These are phyloP conservation scores for Nebria brevicollis DNA, from an alignment of 2,888 invertebrate genomes.

Conservation along the genomic window DNA sequence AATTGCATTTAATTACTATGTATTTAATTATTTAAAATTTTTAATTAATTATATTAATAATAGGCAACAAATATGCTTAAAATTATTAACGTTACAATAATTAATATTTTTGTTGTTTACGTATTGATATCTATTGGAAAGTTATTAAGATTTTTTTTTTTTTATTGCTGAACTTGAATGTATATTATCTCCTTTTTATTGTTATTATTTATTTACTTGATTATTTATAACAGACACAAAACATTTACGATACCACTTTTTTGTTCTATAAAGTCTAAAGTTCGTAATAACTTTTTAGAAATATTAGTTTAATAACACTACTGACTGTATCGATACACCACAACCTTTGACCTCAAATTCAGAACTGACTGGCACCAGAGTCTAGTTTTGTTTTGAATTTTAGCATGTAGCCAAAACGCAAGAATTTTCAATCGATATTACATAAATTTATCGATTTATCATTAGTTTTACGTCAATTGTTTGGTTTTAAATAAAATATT, in stretches of 20 bases:
- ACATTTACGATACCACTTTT: background rate
- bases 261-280: constrained; percentile 18
- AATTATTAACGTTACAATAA: background rate
- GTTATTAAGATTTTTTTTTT: background rate
- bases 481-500: no score
- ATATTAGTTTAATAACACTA: constrained; percentile 11
- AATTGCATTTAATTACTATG: constrained; percentile 61
- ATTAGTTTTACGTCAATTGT: background rate
- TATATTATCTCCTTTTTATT: background rate
- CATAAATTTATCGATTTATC: constrained; percentile 16
- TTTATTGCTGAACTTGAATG: background rate
- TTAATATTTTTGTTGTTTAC: constrained; percentile 8
- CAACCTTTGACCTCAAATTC: constrained; percentile 36
- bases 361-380: constrained; percentile 43
- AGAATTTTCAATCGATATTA: constrained; percentile 28
- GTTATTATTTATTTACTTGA: background rate
- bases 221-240: background rate
- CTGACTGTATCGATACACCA: background rate
- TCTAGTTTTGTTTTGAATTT: constrained; percentile 14
- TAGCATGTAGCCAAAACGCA: constrained; percentile 11
- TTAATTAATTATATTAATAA: constrained; percentile 7
- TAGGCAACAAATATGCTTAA: background rate
- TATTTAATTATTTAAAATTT: constrained; percentile 9
- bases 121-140: background rate
- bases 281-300: background rate